These are phyloP conservation scores for Aeoliscus strigatus DNA, from an alignment of 2,797 vertebrate genomes.

Conservation along the genomic window DNA sequence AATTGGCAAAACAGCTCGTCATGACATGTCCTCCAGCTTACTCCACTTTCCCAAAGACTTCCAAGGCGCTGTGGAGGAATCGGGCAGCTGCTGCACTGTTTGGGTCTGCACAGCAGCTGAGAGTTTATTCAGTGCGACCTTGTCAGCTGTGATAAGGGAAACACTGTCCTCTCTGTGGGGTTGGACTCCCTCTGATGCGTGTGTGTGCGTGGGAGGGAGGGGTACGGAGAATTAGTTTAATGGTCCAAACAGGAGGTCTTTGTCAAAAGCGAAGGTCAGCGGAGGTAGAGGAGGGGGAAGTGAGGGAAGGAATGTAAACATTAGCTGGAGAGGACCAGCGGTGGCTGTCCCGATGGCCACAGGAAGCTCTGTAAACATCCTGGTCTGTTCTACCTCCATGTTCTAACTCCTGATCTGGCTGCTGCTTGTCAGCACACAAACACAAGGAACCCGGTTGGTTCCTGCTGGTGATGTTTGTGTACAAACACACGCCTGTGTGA, in stretches of 20 bases:
- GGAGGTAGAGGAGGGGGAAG: constrained; percentile 15
- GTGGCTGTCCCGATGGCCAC: constrained; percentile 23
- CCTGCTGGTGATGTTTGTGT: constrained; percentile 56
- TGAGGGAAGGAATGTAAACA: constrained; percentile 46
- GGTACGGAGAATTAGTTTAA: constrained; percentile 29
- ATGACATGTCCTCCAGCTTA: too few relatives aligned
- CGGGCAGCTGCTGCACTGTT: constrained; percentile 38
- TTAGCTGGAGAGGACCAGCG: constrained; percentile 13
- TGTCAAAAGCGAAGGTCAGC: constrained; percentile 46
- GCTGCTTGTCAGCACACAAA: constrained; percentile 33
- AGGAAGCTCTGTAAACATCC: constrained; percentile 57
- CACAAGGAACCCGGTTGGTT: constrained; percentile 28
- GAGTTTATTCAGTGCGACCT: constrained; percentile 62
- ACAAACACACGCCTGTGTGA: constrained; percentile 57
- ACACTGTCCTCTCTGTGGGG: constrained; percentile 45
- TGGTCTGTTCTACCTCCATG: constrained; percentile 28
- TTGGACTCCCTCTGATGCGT: constrained; percentile 14
- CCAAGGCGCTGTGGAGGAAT: background rate
- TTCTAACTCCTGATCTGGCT: constrained; percentile 37
- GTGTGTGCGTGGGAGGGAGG: constrained; percentile 7
- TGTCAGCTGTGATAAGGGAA: constrained; percentile 59
- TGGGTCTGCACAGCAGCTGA: constrained; percentile 50
- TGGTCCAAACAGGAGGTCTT: constrained; percentile 49
- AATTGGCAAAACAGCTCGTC: constrained; percentile 29
- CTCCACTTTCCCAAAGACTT: too few relatives aligned